Evolutionary conservation across 2,797 vertebrate species (phyloP).

Genomic region (Sebastes melanostomus): DNA sequence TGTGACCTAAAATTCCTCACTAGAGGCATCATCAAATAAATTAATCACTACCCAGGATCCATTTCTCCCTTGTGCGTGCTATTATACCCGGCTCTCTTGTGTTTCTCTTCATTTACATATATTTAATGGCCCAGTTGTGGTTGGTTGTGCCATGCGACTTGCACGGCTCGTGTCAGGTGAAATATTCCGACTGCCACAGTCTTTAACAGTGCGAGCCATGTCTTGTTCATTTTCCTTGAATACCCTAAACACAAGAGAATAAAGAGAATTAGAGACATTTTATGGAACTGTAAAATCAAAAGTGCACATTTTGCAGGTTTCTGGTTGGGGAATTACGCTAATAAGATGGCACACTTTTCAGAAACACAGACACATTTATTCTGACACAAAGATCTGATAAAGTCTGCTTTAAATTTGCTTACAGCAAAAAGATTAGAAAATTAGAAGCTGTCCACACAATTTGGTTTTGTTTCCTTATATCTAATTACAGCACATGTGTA

Average conservation of each 20-base stretch:
- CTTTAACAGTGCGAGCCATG: conserved; percentile 91
- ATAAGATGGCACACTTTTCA: conserved; percentile 53
- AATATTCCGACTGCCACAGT: conserved; percentile 95
- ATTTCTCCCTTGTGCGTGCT: conserved; percentile 99
- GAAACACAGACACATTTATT: conserved; percentile 8
- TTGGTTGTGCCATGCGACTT: conserved; percentile 94
- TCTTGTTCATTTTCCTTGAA: conserved; percentile 89
- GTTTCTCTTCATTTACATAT: conserved; percentile 99
- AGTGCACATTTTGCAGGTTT: conserved; percentile 87
- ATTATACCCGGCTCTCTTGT: conserved; percentile 96
- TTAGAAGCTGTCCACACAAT: conserved; percentile 54
- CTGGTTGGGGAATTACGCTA: conserved; percentile 87
- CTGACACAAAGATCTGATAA: neutral
- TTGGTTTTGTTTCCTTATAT: conserved; percentile 60
- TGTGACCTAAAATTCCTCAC: conserved; percentile 99
- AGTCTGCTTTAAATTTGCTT: conserved; percentile 7
- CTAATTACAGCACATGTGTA: conserved; percentile 58
- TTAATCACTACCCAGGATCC: conserved; percentile 99
- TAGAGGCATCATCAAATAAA: conserved; percentile 99
- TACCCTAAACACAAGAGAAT: conserved; percentile 72
- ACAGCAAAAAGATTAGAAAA: conserved; percentile 17
- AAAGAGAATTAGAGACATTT: conserved; percentile 77
- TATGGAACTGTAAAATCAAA: conserved; percentile 90
- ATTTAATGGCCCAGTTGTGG: conserved; percentile 99
- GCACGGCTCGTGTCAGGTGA: conserved; percentile 96